A percentile compares a stretch with the other conserved stretches of the same genome.
phyloP scores from a whole-genome alignment of 2,797 vertebrate species.

The Falco novaeseelandiae region DNA sequence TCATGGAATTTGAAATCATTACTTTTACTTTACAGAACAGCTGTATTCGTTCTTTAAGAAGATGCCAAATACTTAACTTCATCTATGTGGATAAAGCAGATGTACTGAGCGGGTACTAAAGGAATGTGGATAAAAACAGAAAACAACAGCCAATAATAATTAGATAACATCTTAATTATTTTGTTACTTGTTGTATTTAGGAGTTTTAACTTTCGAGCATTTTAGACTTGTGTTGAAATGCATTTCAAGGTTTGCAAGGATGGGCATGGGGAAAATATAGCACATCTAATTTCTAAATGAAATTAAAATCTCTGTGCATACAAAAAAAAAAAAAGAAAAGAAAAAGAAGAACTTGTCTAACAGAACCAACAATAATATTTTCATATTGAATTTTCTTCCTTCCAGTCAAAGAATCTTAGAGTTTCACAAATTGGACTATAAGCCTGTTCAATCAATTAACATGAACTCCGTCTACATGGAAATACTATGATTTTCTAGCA shows the following conservation, averaged over 20 bases:
- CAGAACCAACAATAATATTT: neutral
- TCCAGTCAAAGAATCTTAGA: neutral
- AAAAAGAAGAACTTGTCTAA: neutral
- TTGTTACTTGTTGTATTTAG: neutral
- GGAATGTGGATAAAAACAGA: neutral
- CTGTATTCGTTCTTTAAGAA: neutral
- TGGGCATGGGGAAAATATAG: accelerated
- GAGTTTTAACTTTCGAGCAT: neutral
- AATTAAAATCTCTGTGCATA: neutral
- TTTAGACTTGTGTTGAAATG: neutral
- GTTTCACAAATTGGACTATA: neutral
- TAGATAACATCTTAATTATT: neutral
- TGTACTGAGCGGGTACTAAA: neutral
- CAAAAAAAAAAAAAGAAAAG: neutral
- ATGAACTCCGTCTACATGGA: neutral
- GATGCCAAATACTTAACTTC: neutral
- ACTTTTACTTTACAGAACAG: neutral
- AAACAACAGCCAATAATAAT: neutral
- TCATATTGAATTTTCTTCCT: neutral
- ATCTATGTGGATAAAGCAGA: neutral
- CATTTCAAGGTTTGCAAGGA: neutral
- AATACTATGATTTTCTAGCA: neutral
- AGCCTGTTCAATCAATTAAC: neutral
- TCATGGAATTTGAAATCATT: neutral
- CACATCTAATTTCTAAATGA: neutral